Evolutionary conservation across 2,888 invertebrate genomes (phyloP).

Genomic region (Platycheirus albimanus): DNA sequence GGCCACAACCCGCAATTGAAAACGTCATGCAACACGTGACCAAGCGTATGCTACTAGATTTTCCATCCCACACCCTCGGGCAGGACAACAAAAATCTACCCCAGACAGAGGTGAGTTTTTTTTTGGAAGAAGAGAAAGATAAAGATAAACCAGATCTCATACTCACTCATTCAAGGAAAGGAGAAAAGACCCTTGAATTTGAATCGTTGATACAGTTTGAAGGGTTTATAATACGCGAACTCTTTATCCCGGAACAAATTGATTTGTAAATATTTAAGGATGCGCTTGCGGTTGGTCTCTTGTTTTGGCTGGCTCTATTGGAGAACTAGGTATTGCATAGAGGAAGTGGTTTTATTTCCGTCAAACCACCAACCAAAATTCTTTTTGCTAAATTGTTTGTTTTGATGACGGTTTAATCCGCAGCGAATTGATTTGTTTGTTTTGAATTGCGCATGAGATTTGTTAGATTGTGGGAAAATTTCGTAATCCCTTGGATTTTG

Average conservation of each 20-base stretch:
- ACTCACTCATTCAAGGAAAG: no score
- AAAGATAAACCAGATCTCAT: conserved; percentile 28
- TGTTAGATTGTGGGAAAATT: conserved; percentile 54
- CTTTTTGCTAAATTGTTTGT: conserved; percentile 65
- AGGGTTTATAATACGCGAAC: conserved; percentile 15
- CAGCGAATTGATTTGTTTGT: conserved; percentile 72
- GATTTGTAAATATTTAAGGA: conserved; percentile 76
- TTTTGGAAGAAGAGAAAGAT: not conserved
- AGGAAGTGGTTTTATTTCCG: conserved; percentile 25
- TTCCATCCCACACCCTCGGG: conserved; percentile 56
- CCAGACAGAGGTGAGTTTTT: conserved; percentile 20
- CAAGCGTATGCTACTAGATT: conserved; percentile 65
- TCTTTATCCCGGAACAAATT: conserved; percentile 74
- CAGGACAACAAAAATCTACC: conserved; percentile 53
- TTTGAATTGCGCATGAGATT: conserved; percentile 41
- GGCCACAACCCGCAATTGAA: conserved; percentile 76
- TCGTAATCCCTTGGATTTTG: conserved; percentile 20
- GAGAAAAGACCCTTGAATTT: conserved; percentile 48
- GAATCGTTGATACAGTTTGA: conserved; percentile 42
- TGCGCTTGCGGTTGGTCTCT: conserved; percentile 57
- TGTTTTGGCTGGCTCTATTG: not conserved
- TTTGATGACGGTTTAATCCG: conserved; percentile 74
- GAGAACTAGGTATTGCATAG: conserved; percentile 21
- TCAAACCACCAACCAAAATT: not conserved
- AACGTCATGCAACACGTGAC: conserved; percentile 75